Base-by-base conservation (phyloP, 23 tunicate species). In the Oikopleura dioica region DNA sequence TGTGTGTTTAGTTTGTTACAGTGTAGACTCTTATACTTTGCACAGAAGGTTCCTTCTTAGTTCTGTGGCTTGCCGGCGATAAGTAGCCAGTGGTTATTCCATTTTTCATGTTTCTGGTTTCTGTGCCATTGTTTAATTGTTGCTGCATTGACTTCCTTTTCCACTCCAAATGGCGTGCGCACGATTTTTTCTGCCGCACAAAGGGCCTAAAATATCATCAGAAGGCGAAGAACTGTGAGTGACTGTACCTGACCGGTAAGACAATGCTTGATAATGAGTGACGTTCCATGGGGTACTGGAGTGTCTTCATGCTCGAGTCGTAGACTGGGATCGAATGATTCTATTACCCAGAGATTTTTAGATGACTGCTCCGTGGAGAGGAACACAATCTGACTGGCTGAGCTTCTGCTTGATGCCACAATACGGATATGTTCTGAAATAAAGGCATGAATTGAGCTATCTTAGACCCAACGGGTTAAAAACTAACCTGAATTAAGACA, bases 31-130 rank as follows among this genome's bases (percentile, higher is more conserved):
- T n/a, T n/a, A n/a, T 82, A 84, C 88, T 86, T 81, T 82, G 84
- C 78, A 75, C 81, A 84, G 50, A 80, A 84, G 9, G 89, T 84
- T 55, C 69, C 69, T 33, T 76, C 82, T 31, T 77, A 81, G 77
- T 89, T 89, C 50, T 84, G 79, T 23, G 97, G 97, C 36, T 91
- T 91, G 2, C 97, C 97, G 29, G 85, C 79, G 33, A 91, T 91
- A 36, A 91, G 28, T 9, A 85, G 87, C 97, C 97, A 91, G 67
- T 91, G 97, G 68, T 91, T 91, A 37, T 80, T 80, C 76, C 82
- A 81, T 36, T 76, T 85, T 75, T 91, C 97, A 1, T 87, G 87
- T 69, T 76, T 80, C 9, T 44, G 21, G 55, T 44, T 44, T 44
- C 21, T 44, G 78, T 91, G 97, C 12, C 87, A 79, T 38, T 91